Evolutionary conservation across 2,888 invertebrate genomes (phyloP), one percentile per base, ranked within the genome.

Genomic region (Rhingia campestris): DNA sequence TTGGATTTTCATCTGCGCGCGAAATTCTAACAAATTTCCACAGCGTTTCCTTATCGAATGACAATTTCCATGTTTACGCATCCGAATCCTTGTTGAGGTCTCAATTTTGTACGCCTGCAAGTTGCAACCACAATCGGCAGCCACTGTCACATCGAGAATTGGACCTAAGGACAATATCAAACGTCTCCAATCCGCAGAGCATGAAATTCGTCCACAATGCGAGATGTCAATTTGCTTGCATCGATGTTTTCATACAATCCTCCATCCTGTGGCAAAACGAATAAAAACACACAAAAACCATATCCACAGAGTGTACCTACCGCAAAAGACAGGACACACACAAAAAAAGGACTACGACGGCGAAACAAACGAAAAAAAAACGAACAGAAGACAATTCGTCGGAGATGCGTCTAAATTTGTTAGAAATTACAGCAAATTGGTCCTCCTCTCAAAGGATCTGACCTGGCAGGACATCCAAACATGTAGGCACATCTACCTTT

Each of bases 391-490:
- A 22, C 22, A 22, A 30, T 49, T 22, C 51, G 45, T 37, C 77
- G 12, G 32, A 73, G 56, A 82, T 74, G n/a, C n/a, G 73, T 82
- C 77, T 77, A 77, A 82, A 82, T 82, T 82, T 77, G 77, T 82
- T 67, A 33, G 67, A 63, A 77, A 82, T 82, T 82, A 79, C 77
- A 56, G 72, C 82, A 82, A 82, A 82, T 82, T 82, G 77, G 67
- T 79, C 56, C 77, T 82, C 77, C 69, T 72, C 59, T 67, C 49
- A 45, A 64, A 67, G 54, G 37, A 64, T 45, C 54, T 69, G 41
- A 72, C 81, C 67, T 82, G 77, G 63, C 63, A 39, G 51, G 47
- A 59, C 64, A 59, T 37, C 59, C 47, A 82, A 82, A 73, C 73
- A 67, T 72, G 33, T 22, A 53, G 53, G 32, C 58, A 39, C 32